These are phyloP conservation scores for Phasianus colchicus DNA, from an alignment of 2,113 vertebrate species.

Conservation along the genomic window DNA sequence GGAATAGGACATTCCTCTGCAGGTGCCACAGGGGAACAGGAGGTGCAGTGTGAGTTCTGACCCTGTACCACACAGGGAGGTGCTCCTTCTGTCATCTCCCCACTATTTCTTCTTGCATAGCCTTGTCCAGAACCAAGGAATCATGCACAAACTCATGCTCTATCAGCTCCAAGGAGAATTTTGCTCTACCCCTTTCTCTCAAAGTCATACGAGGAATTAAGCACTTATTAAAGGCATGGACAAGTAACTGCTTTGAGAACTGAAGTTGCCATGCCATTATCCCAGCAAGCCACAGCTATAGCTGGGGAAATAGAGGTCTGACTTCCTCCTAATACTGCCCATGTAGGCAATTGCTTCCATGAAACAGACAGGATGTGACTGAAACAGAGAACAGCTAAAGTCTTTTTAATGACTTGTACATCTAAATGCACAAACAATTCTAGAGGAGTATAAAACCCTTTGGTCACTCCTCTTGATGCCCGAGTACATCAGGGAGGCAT, in stretches of 20 bases:
- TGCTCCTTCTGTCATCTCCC: neutral
- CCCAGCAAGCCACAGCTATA: neutral
- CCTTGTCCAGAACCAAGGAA: neutral
- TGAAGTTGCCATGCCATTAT: neutral
- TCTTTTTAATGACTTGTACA: neutral
- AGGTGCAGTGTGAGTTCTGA: neutral
- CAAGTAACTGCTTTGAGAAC: neutral
- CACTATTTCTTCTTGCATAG: rapidly evolving
- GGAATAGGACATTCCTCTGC: neutral
- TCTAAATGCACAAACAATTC: neutral
- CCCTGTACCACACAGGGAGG: rapidly evolving
- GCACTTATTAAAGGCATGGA: neutral
- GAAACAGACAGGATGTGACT: rapidly evolving
- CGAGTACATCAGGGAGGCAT: neutral
- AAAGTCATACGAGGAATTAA: too few species aligned
- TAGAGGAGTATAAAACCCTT: neutral
- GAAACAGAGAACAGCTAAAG: too few species aligned
- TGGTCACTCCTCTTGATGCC: neutral
- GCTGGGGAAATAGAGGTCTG: neutral
- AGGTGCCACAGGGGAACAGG: rapidly evolving
- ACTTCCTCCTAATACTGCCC: neutral
- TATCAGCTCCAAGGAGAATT: neutral
- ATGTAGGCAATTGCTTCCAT: neutral
- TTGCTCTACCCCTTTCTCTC: neutral
- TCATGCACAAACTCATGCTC: neutral